These are phyloP conservation scores for Drosophila peninsularis DNA, from an alignment of 2,888 invertebrate species.

Conservation along the genomic window DNA sequence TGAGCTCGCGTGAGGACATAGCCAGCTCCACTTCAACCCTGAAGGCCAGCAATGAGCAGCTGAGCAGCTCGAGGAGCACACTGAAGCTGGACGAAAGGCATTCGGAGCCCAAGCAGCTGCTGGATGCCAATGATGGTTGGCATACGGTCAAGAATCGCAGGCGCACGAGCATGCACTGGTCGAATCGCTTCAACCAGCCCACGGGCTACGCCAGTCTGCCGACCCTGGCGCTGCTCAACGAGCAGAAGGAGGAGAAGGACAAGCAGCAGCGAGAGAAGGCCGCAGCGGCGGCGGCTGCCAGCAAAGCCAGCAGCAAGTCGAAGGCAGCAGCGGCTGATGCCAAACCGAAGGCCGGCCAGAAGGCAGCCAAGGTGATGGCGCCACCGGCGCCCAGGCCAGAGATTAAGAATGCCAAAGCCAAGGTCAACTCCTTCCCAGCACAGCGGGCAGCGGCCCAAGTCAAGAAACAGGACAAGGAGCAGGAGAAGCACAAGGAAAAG, in stretches of 20 bases:
- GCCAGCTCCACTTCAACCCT: constrained; percentile 84
- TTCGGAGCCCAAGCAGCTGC: constrained; percentile 82
- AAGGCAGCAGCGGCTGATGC: constrained; percentile 11
- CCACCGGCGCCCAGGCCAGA: constrained; percentile 72
- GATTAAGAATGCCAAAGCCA: constrained; percentile 83
- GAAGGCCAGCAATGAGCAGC: constrained; percentile 84
- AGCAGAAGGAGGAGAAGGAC: constrained; percentile 83
- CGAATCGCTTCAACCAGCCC: constrained; percentile 92
- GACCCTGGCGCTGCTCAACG: constrained; percentile 86
- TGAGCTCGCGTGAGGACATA: constrained; percentile 79
- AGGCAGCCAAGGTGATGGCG: constrained; percentile 34
- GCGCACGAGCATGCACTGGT: constrained; percentile 89
- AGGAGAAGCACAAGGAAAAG: constrained; percentile 20
- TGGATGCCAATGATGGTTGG: constrained; percentile 90
- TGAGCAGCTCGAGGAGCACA: constrained; percentile 79
- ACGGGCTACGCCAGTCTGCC: constrained; percentile 93
- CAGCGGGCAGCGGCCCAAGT: constrained; percentile 43
- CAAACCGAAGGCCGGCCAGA: constrained; percentile 24
- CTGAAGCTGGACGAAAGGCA: constrained; percentile 69
- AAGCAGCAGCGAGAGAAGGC: constrained; percentile 41
- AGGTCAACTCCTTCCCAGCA: constrained; percentile 81
- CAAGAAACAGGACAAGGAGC: constrained; percentile 54
- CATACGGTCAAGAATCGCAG: constrained; percentile 93
- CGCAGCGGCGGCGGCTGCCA: constrained; percentile 28
- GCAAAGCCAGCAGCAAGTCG: constrained; percentile 10